phyloP scores from a whole-genome alignment of 1,140 invertebrate genomes.

The Cotesia glomerata region DNA sequence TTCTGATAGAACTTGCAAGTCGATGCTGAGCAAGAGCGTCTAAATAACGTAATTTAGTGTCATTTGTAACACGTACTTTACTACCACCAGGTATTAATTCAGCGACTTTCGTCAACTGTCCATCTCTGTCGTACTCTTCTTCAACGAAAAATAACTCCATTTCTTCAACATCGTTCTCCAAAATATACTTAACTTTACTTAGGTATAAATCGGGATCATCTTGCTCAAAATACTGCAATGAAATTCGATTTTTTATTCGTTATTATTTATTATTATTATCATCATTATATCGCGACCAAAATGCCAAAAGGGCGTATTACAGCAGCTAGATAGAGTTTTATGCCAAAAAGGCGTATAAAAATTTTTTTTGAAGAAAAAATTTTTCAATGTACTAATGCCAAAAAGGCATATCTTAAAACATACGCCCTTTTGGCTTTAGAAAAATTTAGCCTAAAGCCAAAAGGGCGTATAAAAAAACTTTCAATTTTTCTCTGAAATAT shows the following conservation, averaged over 20 bases:
- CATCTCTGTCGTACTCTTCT: slow-evolving; percentile 83
- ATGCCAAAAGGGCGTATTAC: too few relatives aligned
- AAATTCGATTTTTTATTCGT: background rate
- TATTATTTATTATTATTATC: background rate
- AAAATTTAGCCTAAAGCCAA: too few relatives aligned
- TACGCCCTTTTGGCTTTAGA: too few relatives aligned
- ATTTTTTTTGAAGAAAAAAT: too few relatives aligned
- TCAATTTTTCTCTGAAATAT: too few relatives aligned
- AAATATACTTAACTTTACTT: slow-evolving; percentile 89
- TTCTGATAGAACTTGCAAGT: slow-evolving; percentile 79
- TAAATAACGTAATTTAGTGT: slow-evolving; percentile 82
- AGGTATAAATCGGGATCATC: slow-evolving; percentile 93
- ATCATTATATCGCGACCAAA: too few relatives aligned
- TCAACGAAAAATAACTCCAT: slow-evolving; percentile 89
- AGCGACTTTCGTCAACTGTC: slow-evolving; percentile 72
- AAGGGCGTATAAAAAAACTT: too few relatives aligned
- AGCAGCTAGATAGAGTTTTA: too few relatives aligned
- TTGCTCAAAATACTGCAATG: slow-evolving; percentile 88
- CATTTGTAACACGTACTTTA: slow-evolving; percentile 73
- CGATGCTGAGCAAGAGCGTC: slow-evolving; percentile 89
- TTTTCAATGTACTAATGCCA: too few relatives aligned
- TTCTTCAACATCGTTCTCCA: slow-evolving; percentile 87
- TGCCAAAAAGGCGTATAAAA: too few relatives aligned
- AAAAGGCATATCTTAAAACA: too few relatives aligned
- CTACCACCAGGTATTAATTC: slow-evolving; percentile 59